These are phyloP conservation scores for Drosophila mulleri DNA, from an alignment of 2,888 invertebrate species.

Conservation along the genomic window DNA sequence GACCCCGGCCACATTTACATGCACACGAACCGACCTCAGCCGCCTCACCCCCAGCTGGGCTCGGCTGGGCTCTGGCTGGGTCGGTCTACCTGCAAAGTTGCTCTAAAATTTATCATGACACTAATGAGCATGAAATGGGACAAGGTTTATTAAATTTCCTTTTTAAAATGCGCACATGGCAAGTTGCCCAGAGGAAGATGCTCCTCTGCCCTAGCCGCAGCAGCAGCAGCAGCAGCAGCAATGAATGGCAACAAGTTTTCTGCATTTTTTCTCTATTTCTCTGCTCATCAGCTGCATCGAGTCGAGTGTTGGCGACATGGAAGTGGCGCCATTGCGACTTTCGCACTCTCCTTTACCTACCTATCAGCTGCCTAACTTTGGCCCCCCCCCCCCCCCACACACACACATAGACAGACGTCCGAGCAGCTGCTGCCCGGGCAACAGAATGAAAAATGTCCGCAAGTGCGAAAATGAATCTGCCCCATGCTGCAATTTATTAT, in stretches of 20 bases:
- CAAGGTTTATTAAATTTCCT: constrained; percentile 78
- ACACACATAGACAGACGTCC: constrained; percentile 45
- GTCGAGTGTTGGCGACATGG: constrained; percentile 46
- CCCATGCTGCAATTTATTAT: constrained; percentile 81
- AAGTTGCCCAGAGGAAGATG: constrained; percentile 41
- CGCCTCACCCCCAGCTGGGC: neutral
- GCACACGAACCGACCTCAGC: constrained; percentile 8
- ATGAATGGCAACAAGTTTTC: constrained; percentile 66
- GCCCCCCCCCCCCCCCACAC: neutral
- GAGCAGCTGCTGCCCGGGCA: constrained; percentile 65
- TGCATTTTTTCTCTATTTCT: constrained; percentile 5
- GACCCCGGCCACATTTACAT: constrained; percentile 64
- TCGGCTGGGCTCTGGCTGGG: constrained; percentile 7
- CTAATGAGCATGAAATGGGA: constrained; percentile 78
- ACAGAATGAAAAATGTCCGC: constrained; percentile 79
- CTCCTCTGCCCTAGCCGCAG: constrained; percentile 9
- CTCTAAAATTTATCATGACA: constrained; percentile 74
- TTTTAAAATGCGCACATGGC: constrained; percentile 74
- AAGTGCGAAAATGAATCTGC: constrained; percentile 81
- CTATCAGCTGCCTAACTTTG: constrained; percentile 44
- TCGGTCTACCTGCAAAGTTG: constrained; percentile 45
- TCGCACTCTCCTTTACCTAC: constrained; percentile 39
- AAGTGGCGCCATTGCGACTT: constrained; percentile 62
- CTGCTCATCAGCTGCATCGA: constrained; percentile 30
- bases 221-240: constrained; percentile 5